phyloP scores from a whole-genome alignment of 2,113 vertebrate genomes.

The Crotalus helleri region DNA sequence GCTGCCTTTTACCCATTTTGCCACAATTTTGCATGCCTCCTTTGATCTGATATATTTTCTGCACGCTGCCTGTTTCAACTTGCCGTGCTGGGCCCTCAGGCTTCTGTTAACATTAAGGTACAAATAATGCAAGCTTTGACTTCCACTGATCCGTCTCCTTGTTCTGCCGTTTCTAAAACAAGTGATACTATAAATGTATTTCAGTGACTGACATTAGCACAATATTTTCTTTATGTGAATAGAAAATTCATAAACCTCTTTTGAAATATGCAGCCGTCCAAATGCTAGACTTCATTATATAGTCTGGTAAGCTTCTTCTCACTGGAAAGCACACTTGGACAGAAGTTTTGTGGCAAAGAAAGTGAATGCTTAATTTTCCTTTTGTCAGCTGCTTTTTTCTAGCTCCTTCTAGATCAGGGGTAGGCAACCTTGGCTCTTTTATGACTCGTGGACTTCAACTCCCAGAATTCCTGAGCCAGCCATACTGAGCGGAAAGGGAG shows the following conservation, averaged over 20 bases:
- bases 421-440: too few species aligned
- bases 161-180: background rate
- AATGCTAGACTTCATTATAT: background rate
- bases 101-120: constrained; percentile 29
- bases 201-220: background rate
- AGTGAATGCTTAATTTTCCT: background rate
- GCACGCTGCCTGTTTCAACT: constrained; percentile 42
- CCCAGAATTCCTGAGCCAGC: too few species aligned
- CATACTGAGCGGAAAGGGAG: too few species aligned
- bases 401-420: background rate
- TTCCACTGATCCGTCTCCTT: constrained; percentile 1
- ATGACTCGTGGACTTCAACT: too few species aligned
- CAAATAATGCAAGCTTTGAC: background rate
- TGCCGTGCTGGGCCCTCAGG: constrained; percentile 35
- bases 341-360: background rate
- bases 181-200: background rate
- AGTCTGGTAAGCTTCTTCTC: background rate
- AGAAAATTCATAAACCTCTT: background rate
- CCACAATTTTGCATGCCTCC: constrained; percentile 40
- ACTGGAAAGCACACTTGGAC: background rate
- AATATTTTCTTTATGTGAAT: background rate
- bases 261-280: background rate
- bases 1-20: constrained; percentile 18
- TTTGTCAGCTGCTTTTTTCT: background rate
- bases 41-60: constrained; percentile 44